Base-by-base conservation (phyloP, 2,888 invertebrate species). In the Choristoneura rosaceana region DNA sequence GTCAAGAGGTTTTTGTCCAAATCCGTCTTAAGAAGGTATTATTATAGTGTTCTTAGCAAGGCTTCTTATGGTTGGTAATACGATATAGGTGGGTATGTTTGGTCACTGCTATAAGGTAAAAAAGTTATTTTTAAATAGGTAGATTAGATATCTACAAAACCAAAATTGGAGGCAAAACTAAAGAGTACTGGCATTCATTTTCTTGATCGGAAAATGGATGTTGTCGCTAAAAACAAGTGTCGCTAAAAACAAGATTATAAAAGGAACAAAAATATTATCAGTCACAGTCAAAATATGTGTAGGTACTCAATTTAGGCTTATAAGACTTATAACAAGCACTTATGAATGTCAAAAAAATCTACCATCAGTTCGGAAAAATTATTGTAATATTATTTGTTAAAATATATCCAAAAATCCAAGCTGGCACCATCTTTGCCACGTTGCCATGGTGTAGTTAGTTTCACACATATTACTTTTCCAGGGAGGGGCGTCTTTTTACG, bases 401-500 rank as follows among this genome's bases (percentile, higher is more conserved):
- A 55, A 17, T 25, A 55, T 25, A 52, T 52, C 14, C 25, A 25
- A 17, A 17, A 25, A 4, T 25, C 4, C 25, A 10, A 25, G 12
- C 4, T 25, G 55, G 3, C 10, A 25, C 10, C 12, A 25, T 33
- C 25, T 25, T 55, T 9, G 9, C 17, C 9, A 12, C 55, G 55
- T 25, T 55, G 12, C 55, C 55, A 55, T 25, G 34, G 34, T 3
- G 2, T 12, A 61, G 45, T 55, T 68, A 68, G 47, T 60, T 67
- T 41, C 58, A 45, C 70, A 70, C 62, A 71, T 71, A 63, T 71
- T 63, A 63, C 66, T 58, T 63, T 62, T 12, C 15, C 41, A 25
- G 25, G 45, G 52, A 52, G 14, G 14, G n/a, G 12, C 71, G 58
- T 62, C 50, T 80, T 77, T 76, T 70, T 74, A 64, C 76, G 77